phyloP scores from a whole-genome alignment of 64 coral and sea anemone species.

The Dendronephthya gigantea region DNA sequence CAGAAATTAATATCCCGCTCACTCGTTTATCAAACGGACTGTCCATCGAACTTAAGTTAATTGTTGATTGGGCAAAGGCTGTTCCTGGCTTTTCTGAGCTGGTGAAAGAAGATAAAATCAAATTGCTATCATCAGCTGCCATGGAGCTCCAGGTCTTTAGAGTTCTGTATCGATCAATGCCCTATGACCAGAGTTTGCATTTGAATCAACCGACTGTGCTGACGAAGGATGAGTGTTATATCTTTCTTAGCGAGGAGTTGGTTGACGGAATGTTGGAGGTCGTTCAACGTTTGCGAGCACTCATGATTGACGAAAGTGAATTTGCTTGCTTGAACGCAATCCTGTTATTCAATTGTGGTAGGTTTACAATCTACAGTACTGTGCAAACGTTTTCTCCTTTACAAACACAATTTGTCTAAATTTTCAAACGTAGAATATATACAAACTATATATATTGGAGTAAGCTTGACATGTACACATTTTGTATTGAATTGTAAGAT shows the following conservation, averaged over 20 bases:
- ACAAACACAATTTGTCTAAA: neutral
- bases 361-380: too few species aligned
- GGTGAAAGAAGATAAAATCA: conserved; percentile 62
- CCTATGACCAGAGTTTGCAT: conserved; percentile 56
- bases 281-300: conserved; percentile 49
- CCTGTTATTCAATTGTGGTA: conserved; percentile 73
- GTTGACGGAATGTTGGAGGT: conserved; percentile 82
- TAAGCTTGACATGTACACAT: too few species aligned
- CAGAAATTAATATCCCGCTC: conserved; percentile 45
- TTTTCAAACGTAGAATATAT: too few species aligned
- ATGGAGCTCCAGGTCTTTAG: conserved; percentile 88
- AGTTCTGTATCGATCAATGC: conserved; percentile 83
- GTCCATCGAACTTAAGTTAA: conserved; percentile 61
- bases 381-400: too few species aligned
- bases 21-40: conserved; percentile 69
- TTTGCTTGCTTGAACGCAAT: conserved; percentile 93
- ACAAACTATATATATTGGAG: too few species aligned
- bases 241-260: conserved; percentile 64
- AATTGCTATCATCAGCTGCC: conserved; percentile 61
- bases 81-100: conserved; percentile 79
- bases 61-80: conserved; percentile 92
- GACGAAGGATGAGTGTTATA: conserved; percentile 46
- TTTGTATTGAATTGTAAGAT: too few species aligned
- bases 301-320: conserved; percentile 64
- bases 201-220: conserved; percentile 65